These are phyloP conservation scores for Caenorhabditis japonica DNA, from an alignment of 2,888 invertebrate species.

Conservation along the genomic window DNA sequence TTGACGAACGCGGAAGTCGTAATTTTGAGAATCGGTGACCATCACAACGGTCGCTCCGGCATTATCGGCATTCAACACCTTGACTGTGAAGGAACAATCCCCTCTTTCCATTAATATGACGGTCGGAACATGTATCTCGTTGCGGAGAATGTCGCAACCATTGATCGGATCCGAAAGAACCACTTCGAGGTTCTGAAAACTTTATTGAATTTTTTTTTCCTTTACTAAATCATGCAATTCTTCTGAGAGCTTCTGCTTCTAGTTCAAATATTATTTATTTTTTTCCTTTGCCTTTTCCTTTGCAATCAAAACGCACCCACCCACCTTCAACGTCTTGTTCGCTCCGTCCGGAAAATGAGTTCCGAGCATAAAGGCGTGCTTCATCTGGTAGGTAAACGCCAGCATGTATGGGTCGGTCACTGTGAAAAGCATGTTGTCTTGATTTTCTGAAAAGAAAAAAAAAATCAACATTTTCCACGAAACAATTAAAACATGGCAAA, in stretches of 20 bases:
- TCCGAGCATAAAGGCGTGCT: conserved; percentile 65
- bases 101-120: conserved; percentile 50
- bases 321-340: conserved; percentile 41
- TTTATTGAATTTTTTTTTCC: not conserved
- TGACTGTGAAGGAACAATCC: conserved; percentile 68
- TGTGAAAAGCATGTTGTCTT: conserved; percentile 57
- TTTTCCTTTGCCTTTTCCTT: not conserved
- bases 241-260: too few species aligned
- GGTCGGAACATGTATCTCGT: conserved; percentile 26
- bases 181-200: conserved; percentile 36
- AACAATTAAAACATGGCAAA: not conserved
- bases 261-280: too few species aligned
- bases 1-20: conserved; percentile 16
- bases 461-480: not conserved
- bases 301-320: not conserved
- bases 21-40: conserved; percentile 63
- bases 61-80: conserved; percentile 62
- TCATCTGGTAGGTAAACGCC: conserved; percentile 62
- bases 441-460: conserved; percentile 27
- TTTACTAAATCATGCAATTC: not conserved
- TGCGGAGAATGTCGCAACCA: conserved; percentile 26
- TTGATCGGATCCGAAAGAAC: conserved; percentile 25
- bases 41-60: conserved; percentile 66
- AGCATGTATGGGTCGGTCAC: conserved; percentile 56
- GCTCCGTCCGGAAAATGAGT: conserved; percentile 33